These are phyloP conservation scores for Poeciliopsis turneri DNA, from an alignment of 2,797 vertebrate genomes.

Conservation along the genomic window DNA sequence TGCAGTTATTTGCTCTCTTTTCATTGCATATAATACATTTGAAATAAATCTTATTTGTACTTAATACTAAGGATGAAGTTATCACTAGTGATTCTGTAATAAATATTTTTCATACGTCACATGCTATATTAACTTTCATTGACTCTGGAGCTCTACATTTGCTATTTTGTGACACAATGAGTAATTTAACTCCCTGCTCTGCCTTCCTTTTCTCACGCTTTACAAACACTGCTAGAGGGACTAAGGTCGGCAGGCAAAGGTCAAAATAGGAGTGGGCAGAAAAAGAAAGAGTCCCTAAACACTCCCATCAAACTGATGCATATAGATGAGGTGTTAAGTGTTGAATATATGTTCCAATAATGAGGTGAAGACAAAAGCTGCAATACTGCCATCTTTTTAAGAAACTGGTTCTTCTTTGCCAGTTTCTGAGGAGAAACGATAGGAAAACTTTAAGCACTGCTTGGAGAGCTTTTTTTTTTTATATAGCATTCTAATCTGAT, in stretches of 20 bases:
- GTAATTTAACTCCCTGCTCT: constrained; percentile 37
- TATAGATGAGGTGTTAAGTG: constrained; percentile 78
- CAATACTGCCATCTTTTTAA: constrained; percentile 33
- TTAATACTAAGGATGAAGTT: neutral
- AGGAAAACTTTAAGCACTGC: constrained; percentile 18
- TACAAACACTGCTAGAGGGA: constrained; percentile 49
- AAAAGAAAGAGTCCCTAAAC: constrained; percentile 64
- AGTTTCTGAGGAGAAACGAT: constrained; percentile 23
- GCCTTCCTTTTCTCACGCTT: constrained; percentile 35
- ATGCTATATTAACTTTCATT: neutral
- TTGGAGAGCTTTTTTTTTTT: constrained; percentile 7
- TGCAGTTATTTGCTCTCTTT: constrained; percentile 14
- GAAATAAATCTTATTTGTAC: neutral
- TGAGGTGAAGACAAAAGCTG: constrained; percentile 52
- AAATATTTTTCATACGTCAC: neutral
- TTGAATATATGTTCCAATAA: constrained; percentile 61
- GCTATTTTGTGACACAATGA: constrained; percentile 28
- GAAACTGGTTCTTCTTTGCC: constrained; percentile 14
- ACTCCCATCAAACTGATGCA: constrained; percentile 73
- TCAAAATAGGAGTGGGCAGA: constrained; percentile 77
- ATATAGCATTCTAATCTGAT: neutral
- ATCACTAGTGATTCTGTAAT: neutral
- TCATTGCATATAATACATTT: constrained; percentile 15
- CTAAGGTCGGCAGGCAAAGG: constrained; percentile 59
- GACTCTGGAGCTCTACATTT: constrained; percentile 18